A percentile compares a stretch with the other conserved stretches of the same genome.
Evolutionary conservation across 1,140 invertebrate genomes (phyloP).

Genomic region (Hypsibius dujardini): DNA sequence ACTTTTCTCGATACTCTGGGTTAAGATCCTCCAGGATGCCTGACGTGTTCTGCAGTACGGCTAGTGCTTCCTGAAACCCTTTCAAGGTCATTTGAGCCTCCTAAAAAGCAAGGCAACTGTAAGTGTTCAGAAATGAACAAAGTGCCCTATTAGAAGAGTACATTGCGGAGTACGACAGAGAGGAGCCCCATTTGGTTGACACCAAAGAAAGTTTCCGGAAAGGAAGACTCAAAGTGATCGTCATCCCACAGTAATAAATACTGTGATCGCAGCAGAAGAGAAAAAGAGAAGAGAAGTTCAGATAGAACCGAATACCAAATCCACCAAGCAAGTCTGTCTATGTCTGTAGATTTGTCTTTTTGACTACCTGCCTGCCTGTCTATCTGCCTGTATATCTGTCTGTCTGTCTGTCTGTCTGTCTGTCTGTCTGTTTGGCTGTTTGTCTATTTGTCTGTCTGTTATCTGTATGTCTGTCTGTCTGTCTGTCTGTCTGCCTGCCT

Average conservation of each 20-base stretch:
- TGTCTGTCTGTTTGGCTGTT: too few species aligned
- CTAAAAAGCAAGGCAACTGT: not conserved
- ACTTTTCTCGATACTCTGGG: slow-evolving; percentile 46
- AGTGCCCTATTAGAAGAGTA: not conserved
- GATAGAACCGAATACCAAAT: not conserved
- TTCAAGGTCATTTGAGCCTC: not conserved
- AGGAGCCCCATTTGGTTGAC: not conserved
- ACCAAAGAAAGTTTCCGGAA: slow-evolving; percentile 15
- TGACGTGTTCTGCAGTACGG: not conserved
- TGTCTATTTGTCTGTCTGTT: too few species aligned
- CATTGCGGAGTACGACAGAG: slow-evolving; percentile 12
- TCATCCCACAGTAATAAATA: slow-evolving; percentile 7
- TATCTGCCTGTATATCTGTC: too few species aligned
- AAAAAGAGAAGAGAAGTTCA: not conserved
- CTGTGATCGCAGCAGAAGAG: not conserved
- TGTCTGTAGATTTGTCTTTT: too few species aligned
- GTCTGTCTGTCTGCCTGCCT: too few species aligned
- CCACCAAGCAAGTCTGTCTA: not conserved
- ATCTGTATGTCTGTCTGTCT: too few species aligned
- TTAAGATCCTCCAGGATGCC: slow-evolving; percentile 36
- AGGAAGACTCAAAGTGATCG: not conserved
- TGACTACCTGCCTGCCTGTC: too few species aligned
- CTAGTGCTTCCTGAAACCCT: not conserved
- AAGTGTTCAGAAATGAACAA: not conserved
- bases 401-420: too few species aligned